phyloP scores from a whole-genome alignment of 2,888 invertebrate species.

The Pyrgus malvae region DNA sequence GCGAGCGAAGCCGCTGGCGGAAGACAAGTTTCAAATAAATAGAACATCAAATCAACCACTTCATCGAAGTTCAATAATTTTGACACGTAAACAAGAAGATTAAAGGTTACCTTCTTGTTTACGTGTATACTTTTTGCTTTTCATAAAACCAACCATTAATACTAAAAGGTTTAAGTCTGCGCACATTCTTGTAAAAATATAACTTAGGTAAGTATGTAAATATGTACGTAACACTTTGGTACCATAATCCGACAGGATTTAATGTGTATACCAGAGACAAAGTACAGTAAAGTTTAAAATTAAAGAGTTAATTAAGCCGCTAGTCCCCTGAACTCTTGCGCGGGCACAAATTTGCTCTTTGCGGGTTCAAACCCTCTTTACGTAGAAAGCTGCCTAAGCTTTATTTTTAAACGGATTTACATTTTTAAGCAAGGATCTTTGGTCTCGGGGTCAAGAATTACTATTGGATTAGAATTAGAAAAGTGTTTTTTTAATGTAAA shows the following conservation, averaged over 20 bases:
- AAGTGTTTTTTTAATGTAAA: background rate
- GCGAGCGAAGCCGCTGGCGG: too few species aligned
- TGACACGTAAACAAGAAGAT: too few species aligned
- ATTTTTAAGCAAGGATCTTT: constrained; percentile 10
- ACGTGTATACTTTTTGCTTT: too few species aligned
- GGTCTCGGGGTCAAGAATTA: background rate
- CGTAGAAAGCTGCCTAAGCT: constrained; percentile 39
- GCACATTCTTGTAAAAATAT: too few species aligned
- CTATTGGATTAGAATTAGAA: background rate
- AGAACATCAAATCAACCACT: background rate
- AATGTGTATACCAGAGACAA: constrained; percentile 13
- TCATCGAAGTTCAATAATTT: background rate
- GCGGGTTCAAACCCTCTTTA: constrained; percentile 42
- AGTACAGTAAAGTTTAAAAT: constrained; percentile 44
- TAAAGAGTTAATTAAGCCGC: constrained; percentile 53
- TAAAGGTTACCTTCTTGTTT: background rate
- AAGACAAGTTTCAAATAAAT: constrained; percentile 1
- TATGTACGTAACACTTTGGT: too few species aligned
- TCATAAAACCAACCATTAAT: too few species aligned
- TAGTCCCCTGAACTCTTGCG: constrained; percentile 47
- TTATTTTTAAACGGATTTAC: constrained; percentile 17
- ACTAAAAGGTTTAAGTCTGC: too few species aligned
- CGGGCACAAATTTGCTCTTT: constrained; percentile 43
- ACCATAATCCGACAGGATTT: background rate
- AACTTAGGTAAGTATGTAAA: too few species aligned